Conservation (phyloP, 2,113 vertebrate species). For the Cygnus atratus region DNA sequence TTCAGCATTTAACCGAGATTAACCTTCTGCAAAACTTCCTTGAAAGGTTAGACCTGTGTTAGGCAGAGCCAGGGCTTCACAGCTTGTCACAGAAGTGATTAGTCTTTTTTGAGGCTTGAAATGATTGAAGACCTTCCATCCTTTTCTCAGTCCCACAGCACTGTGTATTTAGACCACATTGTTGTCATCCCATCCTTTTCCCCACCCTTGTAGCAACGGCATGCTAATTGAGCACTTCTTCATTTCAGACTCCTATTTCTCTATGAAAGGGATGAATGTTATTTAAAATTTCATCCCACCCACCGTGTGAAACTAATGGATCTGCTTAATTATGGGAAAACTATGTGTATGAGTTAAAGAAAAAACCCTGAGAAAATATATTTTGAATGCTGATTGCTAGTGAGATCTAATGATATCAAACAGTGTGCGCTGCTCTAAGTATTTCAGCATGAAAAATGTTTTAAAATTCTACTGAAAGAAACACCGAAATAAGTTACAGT, state of each 20-base stretch:
- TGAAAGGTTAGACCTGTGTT: conserved; percentile 28
- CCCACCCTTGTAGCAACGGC: conserved; percentile 3
- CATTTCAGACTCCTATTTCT: conserved; percentile 59
- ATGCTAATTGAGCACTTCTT: conserved; percentile 65
- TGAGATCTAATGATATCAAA: conserved; percentile 75
- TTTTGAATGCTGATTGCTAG: conserved; percentile 76
- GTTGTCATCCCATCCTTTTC: conserved; percentile 31
- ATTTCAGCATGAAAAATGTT: conserved; percentile 66
- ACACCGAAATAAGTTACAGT: conserved; percentile 47
- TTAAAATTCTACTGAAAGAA: conserved; percentile 55
- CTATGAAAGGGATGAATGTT: conserved; percentile 72
- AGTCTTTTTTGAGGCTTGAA: conserved; percentile 20
- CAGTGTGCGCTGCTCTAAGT: conserved; percentile 58
- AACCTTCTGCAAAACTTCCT: conserved; percentile 25
- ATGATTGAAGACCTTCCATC: not conserved
- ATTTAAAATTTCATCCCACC: conserved; percentile 77
- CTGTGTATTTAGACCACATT: conserved; percentile 8
- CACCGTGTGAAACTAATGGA: conserved; percentile 76
- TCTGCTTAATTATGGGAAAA: conserved; percentile 76
- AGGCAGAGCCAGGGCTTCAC: not conserved
- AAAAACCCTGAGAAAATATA: conserved; percentile 70
- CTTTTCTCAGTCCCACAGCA: not conserved
- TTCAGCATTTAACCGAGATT: conserved; percentile 16
- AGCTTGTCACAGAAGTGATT: conserved; percentile 39
- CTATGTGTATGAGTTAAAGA: conserved; percentile 49